Evolutionary conservation across 2,888 invertebrate genomes (phyloP).

Genomic region (Eupithecia subumbrata): DNA sequence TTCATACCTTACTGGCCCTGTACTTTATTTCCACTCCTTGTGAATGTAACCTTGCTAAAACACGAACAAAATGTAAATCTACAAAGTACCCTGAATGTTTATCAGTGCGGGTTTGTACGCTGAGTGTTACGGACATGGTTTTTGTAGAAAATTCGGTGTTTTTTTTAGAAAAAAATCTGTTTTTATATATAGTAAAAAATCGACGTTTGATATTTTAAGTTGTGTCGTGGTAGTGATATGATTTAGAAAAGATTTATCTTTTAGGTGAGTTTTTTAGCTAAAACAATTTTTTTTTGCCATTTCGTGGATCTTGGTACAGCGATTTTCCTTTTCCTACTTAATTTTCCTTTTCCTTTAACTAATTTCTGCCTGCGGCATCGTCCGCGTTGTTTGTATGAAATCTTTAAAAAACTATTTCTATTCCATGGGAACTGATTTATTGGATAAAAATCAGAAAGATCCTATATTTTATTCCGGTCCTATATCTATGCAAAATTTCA

Average conservation of each 20-base stretch:
- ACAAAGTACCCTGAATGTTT: constrained; percentile 1
- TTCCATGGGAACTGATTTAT: too few relatives aligned
- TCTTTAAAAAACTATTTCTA: too few relatives aligned
- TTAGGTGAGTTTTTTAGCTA: background rate
- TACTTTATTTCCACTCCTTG: background rate
- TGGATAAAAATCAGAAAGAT: background rate
- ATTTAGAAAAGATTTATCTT: background rate
- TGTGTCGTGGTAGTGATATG: constrained; percentile 2
- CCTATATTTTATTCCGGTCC: background rate
- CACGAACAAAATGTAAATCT: constrained; percentile 12
- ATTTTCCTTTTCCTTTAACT: too few relatives aligned
- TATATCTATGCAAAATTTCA: background rate
- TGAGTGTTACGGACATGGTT: background rate
- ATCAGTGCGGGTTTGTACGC: background rate
- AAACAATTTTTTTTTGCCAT: background rate
- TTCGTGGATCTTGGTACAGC: background rate
- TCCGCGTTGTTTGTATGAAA: background rate
- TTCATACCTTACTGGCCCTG: background rate
- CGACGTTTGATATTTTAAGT: background rate
- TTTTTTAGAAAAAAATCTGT: background rate
- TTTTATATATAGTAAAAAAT: background rate
- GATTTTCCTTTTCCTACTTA: background rate
- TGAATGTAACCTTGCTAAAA: constrained; percentile 11
- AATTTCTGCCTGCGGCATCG: too few relatives aligned
- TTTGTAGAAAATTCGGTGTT: background rate